Percentiles rank a stretch among this genome's conserved stretches.
Evolutionary conservation across 2,113 vertebrate species (phyloP).

Genomic region (Scolopax mira): DNA sequence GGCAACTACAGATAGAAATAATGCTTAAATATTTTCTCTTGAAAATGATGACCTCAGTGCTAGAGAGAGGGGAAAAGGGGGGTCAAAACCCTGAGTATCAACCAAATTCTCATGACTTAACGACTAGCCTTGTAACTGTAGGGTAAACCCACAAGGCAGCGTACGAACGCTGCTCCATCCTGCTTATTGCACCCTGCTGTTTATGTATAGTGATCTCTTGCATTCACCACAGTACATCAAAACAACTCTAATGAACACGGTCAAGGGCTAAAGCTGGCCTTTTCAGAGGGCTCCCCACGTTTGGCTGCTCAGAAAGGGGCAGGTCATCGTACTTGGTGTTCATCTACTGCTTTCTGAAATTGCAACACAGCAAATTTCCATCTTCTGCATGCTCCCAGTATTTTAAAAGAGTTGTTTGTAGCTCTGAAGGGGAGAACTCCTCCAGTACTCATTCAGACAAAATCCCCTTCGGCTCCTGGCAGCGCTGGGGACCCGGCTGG

Average conservation of each 20-base stretch:
- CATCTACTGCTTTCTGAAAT: neutral
- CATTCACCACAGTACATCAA: neutral
- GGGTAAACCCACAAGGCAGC: neutral
- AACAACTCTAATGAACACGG: neutral
- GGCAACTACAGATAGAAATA: neutral
- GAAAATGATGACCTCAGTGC: neutral
- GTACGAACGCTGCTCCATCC: neutral
- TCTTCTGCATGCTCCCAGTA: neutral
- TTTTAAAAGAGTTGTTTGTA: neutral
- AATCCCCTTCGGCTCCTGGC: rapidly evolving
- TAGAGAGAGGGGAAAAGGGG: neutral
- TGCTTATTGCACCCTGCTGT: neutral
- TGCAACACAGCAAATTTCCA: neutral
- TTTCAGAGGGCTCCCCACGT: neutral
- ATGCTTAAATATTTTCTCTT: neutral
- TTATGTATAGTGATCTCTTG: neutral
- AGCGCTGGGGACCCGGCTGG: neutral
- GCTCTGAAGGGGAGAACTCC: neutral
- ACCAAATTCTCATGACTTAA: neutral
- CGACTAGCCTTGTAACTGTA: neutral
- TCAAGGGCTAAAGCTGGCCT: neutral
- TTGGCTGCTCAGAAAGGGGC: neutral
- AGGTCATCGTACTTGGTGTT: rapidly evolving
- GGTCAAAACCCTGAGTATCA: neutral
- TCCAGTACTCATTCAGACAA: neutral